Evolutionary conservation across 2,797 vertebrate genomes (phyloP).

Genomic region (Rousettus madagascariensis): DNA sequence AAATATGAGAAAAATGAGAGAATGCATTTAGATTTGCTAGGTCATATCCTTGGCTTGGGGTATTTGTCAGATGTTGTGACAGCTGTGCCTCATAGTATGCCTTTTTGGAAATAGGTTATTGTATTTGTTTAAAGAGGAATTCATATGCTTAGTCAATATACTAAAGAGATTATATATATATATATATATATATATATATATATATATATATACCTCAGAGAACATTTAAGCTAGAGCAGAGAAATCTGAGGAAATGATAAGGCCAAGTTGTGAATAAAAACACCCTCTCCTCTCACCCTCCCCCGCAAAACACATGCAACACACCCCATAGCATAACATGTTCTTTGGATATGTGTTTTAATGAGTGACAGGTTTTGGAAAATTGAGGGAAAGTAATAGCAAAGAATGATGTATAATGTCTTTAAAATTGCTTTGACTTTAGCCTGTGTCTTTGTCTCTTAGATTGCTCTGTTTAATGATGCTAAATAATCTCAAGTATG

Average conservation of each 20-base stretch:
- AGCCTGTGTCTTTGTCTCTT: constrained; percentile 66
- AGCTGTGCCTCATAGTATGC: constrained; percentile 28
- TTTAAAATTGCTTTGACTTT: constrained; percentile 60
- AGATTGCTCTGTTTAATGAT: constrained; percentile 74
- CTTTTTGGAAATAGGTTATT: constrained; percentile 47
- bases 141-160: background rate
- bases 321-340: background rate
- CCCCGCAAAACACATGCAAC: background rate
- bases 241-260: background rate
- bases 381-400: background rate
- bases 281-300: background rate
- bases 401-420: constrained; percentile 40
- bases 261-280: background rate
- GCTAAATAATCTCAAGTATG: constrained; percentile 69
- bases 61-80: constrained; percentile 65
- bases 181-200: background rate
- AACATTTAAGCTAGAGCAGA: background rate
- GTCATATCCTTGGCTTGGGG: constrained; percentile 64
- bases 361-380: background rate
- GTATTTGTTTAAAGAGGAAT: constrained; percentile 42
- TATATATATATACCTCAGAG: background rate
- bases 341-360: background rate
- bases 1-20: constrained; percentile 57
- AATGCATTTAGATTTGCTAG: constrained; percentile 35
- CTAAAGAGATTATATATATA: background rate